These are phyloP conservation scores for Rhagologus leucostigma DNA, from an alignment of 2,113 vertebrate genomes.

Conservation along the genomic window DNA sequence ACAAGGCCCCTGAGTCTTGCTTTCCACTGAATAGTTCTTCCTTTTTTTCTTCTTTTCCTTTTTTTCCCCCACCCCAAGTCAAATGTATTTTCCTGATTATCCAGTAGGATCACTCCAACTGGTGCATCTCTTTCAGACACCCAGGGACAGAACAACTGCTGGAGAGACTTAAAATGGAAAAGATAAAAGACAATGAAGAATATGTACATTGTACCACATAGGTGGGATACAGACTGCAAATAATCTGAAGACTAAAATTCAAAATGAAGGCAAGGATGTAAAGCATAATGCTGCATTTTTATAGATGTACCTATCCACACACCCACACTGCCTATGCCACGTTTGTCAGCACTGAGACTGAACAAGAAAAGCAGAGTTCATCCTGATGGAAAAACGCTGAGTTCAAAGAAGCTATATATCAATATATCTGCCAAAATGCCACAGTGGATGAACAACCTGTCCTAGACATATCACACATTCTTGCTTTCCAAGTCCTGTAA, in stretches of 20 bases:
- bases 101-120: not conserved
- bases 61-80: not conserved
- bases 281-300: not conserved
- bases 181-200: not conserved
- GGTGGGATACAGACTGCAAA: not conserved
- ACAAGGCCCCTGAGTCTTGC: not conserved
- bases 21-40: not conserved
- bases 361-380: not conserved
- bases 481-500: not conserved
- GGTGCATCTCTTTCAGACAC: not conserved
- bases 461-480: not conserved
- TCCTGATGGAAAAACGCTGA: not conserved
- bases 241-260: not conserved
- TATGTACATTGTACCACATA: accelerated
- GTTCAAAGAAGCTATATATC: not conserved
- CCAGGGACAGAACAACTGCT: not conserved
- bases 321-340: not conserved
- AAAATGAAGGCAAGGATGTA: not conserved
- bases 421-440: not conserved
- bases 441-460: not conserved
- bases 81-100: not conserved
- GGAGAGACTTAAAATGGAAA: not conserved
- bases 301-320: too few relatives aligned
- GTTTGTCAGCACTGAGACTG: not conserved
- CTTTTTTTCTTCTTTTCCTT: not conserved